These are phyloP conservation scores for Megaustenia siamemsis DNA, from an alignment of 2,888 invertebrate genomes.

Conservation along the genomic window DNA sequence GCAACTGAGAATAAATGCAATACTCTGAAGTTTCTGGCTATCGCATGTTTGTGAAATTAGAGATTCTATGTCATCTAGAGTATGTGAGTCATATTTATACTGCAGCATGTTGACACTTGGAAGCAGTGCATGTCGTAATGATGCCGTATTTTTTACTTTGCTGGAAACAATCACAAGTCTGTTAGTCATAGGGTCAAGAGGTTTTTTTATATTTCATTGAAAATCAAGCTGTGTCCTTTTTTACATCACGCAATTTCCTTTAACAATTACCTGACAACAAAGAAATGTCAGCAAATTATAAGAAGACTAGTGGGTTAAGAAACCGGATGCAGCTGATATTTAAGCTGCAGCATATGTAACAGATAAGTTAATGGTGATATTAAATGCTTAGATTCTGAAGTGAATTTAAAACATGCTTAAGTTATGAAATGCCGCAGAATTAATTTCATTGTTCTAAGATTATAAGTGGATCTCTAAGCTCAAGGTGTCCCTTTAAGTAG, in stretches of 20 bases:
- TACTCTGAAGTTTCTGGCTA: constrained; percentile 73
- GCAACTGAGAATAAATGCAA: constrained; percentile 79
- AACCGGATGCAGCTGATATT: too few relatives aligned
- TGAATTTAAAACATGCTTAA: too few relatives aligned
- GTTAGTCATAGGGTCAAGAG: background rate
- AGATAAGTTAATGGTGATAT: too few relatives aligned
- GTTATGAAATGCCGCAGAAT: too few relatives aligned
- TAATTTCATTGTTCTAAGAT: too few relatives aligned
- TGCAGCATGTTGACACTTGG: constrained; percentile 76
- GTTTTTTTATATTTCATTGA: background rate
- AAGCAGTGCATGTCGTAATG: constrained; percentile 73
- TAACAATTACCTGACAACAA: too few relatives aligned
- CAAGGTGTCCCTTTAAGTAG: too few relatives aligned
- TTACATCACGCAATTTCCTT: background rate
- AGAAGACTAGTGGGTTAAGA: too few relatives aligned
- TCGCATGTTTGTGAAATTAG: constrained; percentile 66
- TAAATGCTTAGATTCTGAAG: too few relatives aligned
- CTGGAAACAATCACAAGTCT: constrained; percentile 79
- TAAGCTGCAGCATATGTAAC: too few relatives aligned
- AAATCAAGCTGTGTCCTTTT: background rate
- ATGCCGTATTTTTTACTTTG: constrained; percentile 76
- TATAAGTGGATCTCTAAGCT: too few relatives aligned
- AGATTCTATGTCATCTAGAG: constrained; percentile 78
- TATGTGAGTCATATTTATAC: constrained; percentile 80
- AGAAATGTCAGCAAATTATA: too few relatives aligned